Percentiles rank a stretch among this genome's conserved stretches.
These are phyloP conservation scores for Seriola dumerili DNA, from an alignment of 2,113 vertebrate genomes.

Conservation along the genomic window DNA sequence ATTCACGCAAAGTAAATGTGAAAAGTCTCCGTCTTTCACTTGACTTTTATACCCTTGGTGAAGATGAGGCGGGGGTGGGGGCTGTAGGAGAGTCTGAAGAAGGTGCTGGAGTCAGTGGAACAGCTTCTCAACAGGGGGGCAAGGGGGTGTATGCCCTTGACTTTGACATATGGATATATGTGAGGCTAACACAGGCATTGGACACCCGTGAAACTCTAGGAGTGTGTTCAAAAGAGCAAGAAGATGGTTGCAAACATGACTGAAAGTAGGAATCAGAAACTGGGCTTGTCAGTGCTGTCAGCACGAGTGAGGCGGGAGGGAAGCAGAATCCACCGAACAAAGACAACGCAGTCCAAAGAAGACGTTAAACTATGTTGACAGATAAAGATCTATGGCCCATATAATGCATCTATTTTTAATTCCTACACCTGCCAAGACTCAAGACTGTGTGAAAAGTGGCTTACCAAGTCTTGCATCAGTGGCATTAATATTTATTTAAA, in stretches of 20 bases:
- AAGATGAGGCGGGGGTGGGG: not conserved
- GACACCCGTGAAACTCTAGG: constrained; percentile 49
- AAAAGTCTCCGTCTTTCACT: not conserved
- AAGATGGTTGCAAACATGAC: not conserved
- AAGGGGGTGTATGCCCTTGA: constrained; percentile 24
- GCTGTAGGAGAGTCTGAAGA: not conserved
- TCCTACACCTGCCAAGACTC: not conserved
- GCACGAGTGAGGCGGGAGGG: not conserved
- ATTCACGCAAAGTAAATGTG: not conserved
- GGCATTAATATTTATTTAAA: not conserved
- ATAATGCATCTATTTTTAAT: not conserved
- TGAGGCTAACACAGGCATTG: not conserved
- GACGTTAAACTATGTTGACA: not conserved
- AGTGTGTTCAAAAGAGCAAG: constrained; percentile 35
- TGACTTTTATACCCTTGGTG: constrained; percentile 54
- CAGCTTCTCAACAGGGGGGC: constrained; percentile 9
- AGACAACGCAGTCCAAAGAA: not conserved
- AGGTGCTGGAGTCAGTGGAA: constrained; percentile 40
- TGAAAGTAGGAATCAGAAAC: constrained; percentile 1
- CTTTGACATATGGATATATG: constrained; percentile 46
- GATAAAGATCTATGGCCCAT: not conserved
- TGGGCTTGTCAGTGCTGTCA: constrained; percentile 32
- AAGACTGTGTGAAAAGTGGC: not conserved
- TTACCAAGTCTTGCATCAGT: not conserved
- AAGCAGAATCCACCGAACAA: not conserved